A percentile compares a stretch with the other conserved stretches of the same genome.
These are phyloP conservation scores for Plebejus anna DNA, from an alignment of 2,888 invertebrate species.

Conservation along the genomic window DNA sequence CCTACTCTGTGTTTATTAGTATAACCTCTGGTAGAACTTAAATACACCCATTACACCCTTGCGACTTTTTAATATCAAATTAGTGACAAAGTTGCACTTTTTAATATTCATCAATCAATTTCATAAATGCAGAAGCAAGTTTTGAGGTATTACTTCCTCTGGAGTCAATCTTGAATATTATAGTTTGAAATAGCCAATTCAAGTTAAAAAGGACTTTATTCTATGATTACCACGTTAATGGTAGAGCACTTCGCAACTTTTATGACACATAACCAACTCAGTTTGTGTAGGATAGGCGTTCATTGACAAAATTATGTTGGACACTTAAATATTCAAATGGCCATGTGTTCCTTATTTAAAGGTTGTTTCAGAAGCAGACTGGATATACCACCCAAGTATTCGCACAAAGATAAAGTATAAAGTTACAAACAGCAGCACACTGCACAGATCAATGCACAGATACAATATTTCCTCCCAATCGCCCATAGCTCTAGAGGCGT, in stretches of 20 bases:
- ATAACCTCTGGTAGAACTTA: too few species aligned
- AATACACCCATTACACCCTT: too few species aligned
- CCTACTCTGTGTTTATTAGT: too few species aligned
- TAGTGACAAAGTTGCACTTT: too few species aligned
- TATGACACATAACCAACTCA: conserved; percentile 18
- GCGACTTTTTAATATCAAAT: too few species aligned
- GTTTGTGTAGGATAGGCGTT: background rate
- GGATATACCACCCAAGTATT: background rate
- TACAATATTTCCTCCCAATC: background rate
- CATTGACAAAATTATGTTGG: background rate
- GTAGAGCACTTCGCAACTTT: background rate
- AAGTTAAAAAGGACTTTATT: background rate
- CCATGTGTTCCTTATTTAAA: background rate
- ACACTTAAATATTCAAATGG: background rate
- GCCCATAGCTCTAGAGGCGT: background rate
- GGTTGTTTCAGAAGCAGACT: background rate
- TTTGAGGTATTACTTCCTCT: background rate
- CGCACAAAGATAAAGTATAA: background rate
- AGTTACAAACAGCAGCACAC: background rate
- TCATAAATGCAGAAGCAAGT: background rate
- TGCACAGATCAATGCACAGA: too few species aligned
- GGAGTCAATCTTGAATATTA: background rate
- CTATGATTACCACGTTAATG: background rate
- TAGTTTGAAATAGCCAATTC: background rate
- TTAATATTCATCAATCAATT: too few species aligned